Evolutionary conservation across 2,888 invertebrate genomes (phyloP).

Genomic region (Podotricha telesiphe): DNA sequence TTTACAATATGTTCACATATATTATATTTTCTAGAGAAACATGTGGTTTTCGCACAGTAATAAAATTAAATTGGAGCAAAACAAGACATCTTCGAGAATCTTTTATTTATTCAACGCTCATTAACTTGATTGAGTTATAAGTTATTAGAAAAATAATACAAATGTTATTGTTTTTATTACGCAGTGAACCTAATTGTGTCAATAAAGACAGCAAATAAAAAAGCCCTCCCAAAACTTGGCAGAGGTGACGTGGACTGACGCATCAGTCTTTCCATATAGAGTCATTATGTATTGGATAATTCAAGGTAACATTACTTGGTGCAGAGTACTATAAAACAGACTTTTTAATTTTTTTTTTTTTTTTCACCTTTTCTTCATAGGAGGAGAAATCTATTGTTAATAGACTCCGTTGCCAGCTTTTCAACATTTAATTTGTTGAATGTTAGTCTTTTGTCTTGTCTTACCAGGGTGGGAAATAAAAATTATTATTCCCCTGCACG

Average conservation of each 20-base stretch:
- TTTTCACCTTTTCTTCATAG: too few relatives aligned
- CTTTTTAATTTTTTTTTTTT: too few relatives aligned
- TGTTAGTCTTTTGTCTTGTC: too few relatives aligned
- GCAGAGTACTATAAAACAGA: too few relatives aligned
- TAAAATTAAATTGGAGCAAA: constrained; percentile 28
- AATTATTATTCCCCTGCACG: too few relatives aligned
- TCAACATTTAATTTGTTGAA: too few relatives aligned
- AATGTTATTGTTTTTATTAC: constrained; percentile 2
- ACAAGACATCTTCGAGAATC: constrained; percentile 12
- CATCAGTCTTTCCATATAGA: not conserved
- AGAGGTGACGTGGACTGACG: not conserved
- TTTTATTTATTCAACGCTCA: not conserved
- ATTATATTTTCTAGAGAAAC: constrained; percentile 12
- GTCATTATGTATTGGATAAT: not conserved
- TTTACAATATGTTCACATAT: constrained; percentile 44
- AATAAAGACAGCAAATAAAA: not conserved
- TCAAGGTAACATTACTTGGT: too few relatives aligned
- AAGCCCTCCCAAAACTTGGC: not conserved
- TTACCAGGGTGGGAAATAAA: too few relatives aligned
- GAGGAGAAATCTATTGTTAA: too few relatives aligned
- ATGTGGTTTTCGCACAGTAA: constrained; percentile 23
- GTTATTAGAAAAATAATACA: not conserved
- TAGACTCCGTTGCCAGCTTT: too few relatives aligned
- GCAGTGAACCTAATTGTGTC: not conserved
- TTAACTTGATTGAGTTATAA: not conserved